Conservation (phyloP, 2,797 vertebrate genomes). For the Darevskia nairensis region DNA sequence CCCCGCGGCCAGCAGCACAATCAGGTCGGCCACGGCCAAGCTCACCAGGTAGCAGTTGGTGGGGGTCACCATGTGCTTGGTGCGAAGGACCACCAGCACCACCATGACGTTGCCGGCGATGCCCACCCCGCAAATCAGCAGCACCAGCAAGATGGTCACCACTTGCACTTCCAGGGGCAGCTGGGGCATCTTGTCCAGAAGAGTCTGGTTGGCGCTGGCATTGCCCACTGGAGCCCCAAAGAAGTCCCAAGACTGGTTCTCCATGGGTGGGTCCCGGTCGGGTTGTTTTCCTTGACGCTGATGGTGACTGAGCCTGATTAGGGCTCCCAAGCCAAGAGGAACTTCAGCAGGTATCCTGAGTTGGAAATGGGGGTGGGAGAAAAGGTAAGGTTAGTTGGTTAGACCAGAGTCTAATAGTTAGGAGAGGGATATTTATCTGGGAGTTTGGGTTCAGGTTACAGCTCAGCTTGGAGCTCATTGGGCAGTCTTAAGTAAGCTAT, state of each 20-base stretch:
- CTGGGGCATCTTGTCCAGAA: slow-evolving; percentile 79
- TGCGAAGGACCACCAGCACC: slow-evolving; percentile 87
- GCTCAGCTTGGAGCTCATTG: not conserved
- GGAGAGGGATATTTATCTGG: not conserved
- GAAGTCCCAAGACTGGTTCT: slow-evolving; percentile 61
- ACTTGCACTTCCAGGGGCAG: slow-evolving; percentile 84
- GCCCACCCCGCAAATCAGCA: slow-evolving; percentile 86
- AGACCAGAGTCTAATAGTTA: not conserved
- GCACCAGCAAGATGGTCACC: slow-evolving; percentile 84
- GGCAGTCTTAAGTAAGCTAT: too few species aligned
- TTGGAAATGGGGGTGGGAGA: not conserved
- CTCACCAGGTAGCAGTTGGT: slow-evolving; percentile 94
- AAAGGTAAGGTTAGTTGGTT: not conserved
- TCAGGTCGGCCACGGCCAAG: slow-evolving; percentile 87
- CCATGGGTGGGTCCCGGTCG: slow-evolving; percentile 49
- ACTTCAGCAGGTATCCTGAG: slow-evolving; percentile 19
- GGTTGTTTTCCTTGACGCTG: not conserved
- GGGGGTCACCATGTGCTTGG: slow-evolving; percentile 90
- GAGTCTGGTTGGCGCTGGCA: slow-evolving; percentile 39
- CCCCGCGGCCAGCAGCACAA: slow-evolving; percentile 87
- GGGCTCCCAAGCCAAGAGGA: slow-evolving; percentile 3
- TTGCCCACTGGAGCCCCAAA: slow-evolving; percentile 32
- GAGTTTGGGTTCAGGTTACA: not conserved
- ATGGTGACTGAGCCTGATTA: not conserved
- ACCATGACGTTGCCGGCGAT: slow-evolving; percentile 89